Base-by-base conservation (phyloP, 53 echinoderm and acorn worm species). In the Patiria pectinifera region DNA sequence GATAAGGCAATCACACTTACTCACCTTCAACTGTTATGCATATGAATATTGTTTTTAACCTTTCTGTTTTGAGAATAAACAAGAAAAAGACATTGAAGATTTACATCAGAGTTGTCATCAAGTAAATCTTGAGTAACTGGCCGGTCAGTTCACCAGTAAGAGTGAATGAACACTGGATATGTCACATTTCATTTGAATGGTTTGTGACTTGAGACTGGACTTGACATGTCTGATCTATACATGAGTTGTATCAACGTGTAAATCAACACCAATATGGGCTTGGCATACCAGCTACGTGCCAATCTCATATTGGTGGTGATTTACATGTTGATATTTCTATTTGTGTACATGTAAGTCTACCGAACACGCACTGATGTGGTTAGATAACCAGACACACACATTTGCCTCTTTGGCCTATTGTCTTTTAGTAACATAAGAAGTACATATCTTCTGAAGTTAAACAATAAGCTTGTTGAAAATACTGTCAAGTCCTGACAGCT, bases 11-110 rank as follows among this genome's bases (percentile, higher is more conserved):
- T 15, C 26, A 10, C 10, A 45, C 35, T 78, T 78, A 78, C 80
- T 79, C 80, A 79, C 80, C 80, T 79, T 45, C 22, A n/a, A 74
- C 18, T 23, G 4, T 6, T 74, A 46, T 45, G 18, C 44, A 79
- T 14, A 79, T 76, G 8, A 76, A 43, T 23, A 76, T 19, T 26
- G 77, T 46, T 10, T 79, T 79, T 46, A 79, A 45, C 80, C 19
- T 79, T 79, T 79, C 80, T 79, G 80, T 79, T 79, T 45, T 45
- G 24, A 46, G 24, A 79, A 47, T 13, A 79, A 79, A 74, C 74
- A 74, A 79, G 47, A 46, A 9, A 79, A 79, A 79, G 47, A 13
- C 80, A 79, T 44, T 14, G 48, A 79, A 45, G 4, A 79, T 47
- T 79, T 6, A n/a, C 48, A 10, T 74, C 53, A 53, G 6, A 5